Conservation (phyloP, 2,113 vertebrate species). For the Hypanus sabinus region DNA sequence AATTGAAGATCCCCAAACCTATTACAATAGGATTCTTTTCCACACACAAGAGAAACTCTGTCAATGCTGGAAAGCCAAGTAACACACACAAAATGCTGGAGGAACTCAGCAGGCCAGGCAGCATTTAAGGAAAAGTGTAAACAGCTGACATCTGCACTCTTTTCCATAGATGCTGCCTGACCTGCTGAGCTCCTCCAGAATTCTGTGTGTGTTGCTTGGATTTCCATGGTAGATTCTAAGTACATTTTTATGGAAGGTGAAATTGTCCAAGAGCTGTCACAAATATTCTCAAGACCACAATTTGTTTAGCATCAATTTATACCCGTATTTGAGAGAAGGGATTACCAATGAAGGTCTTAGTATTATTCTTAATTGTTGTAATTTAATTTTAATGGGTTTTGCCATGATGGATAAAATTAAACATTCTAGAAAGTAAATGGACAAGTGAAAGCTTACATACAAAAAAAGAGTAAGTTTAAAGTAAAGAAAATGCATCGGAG, state of each 20-base stretch:
- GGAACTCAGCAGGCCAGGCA: no score
- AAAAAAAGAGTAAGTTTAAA: not conserved
- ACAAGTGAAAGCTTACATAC: not conserved
- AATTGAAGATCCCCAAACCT: not conserved
- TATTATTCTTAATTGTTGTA: not conserved
- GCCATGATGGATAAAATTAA: not conserved
- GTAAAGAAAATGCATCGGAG: not conserved
- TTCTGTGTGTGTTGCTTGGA: no score
- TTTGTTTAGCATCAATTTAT: not conserved
- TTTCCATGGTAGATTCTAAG: not conserved
- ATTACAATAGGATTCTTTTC: not conserved
- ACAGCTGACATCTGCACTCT: no score
- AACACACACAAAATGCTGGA: no score
- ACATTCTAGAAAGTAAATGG: not conserved
- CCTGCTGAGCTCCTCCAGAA: no score
- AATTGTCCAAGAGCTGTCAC: not conserved
- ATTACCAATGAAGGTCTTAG: not conserved
- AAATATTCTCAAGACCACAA: not conserved
- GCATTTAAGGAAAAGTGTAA: no score
- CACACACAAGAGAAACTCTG: no score
- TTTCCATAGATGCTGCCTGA: no score
- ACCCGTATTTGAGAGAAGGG: not conserved
- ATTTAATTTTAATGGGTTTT: not conserved
- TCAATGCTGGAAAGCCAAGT: no score
- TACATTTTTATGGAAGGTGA: not conserved